Conservation (phyloP, 2,888 invertebrate genomes). For the Volucella zonaria region DNA sequence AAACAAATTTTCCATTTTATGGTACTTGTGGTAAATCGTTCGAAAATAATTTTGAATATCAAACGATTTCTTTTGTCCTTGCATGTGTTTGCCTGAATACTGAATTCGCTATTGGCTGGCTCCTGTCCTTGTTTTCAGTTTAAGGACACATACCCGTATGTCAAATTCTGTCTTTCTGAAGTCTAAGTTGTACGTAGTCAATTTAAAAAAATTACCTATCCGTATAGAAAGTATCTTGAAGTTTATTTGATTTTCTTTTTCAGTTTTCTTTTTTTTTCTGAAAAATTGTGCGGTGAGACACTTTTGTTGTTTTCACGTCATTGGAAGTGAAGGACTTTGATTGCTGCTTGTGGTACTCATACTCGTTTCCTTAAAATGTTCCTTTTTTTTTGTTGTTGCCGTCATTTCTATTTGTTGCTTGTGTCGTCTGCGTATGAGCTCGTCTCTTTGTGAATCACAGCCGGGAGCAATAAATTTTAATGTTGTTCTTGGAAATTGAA, state of each 20-base stretch:
- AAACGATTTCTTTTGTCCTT: slow-evolving; percentile 64
- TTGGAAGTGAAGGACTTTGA: slow-evolving; percentile 61
- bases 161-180: too few species aligned
- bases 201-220: slow-evolving; percentile 63
- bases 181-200: slow-evolving; percentile 59
- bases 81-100: slow-evolving; percentile 8
- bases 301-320: slow-evolving; percentile 63
- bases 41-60: slow-evolving; percentile 72
- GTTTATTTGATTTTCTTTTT: slow-evolving; percentile 29
- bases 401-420: slow-evolving; percentile 26
- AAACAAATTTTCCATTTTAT: slow-evolving; percentile 70
- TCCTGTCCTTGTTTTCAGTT: slow-evolving; percentile 7
- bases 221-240: slow-evolving; percentile 36
- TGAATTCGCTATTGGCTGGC: neutral
- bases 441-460: slow-evolving; percentile 6
- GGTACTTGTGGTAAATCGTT: slow-evolving; percentile 71
- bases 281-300: slow-evolving; percentile 17
- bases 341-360: slow-evolving; percentile 57
- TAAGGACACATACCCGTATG: slow-evolving; percentile 16
- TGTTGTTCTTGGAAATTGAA: slow-evolving; percentile 65
- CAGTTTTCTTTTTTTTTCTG: neutral
- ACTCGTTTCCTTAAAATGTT: slow-evolving; percentile 16
- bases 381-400: slow-evolving; percentile 11
- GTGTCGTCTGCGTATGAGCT: neutral
- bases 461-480: slow-evolving; percentile 62